Evolutionary conservation across 2,888 invertebrate species (phyloP), one percentile per base, ranked within the genome.

Genomic region (Polymixis flavicincta): DNA sequence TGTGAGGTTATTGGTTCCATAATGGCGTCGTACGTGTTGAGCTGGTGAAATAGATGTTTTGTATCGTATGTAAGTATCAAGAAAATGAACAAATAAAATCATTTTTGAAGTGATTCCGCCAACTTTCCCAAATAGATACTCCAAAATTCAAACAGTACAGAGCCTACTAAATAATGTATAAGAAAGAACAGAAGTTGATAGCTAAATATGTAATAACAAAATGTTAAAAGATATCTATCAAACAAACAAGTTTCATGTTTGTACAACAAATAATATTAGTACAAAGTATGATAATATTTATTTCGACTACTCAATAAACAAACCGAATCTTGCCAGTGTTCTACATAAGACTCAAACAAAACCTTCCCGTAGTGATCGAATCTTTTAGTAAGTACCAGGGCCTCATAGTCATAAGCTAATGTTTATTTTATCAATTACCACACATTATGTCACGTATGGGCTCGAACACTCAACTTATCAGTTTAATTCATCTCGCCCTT

Each of bases 351-450:
- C 74, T 65, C 64, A 70, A 69, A 79, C 68, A 73, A 76, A 86
- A 76, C 69, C 63, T 59, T 67, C 54, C 45, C 50, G 63, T 55
- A 32, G 48, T 54, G 71, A 87, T 85, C 71, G 63, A 78, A 79
- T 85, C 80, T 69, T 50, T 42, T 48, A 70, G 77, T 74, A 69
- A 78, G 74, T 72, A 54, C n/a, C 67, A 76, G 76, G 28, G 45
- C 52, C 32, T 37, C 54, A 54, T n/a, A 75, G 78, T 37, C 45
- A 54, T 32, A 75, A 79, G 82, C 87, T 88, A 86, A 91, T 91
- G 92, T 92, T 91, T 90, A 91, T 92, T 92, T 91, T 90, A 93
- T 92, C 94, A 93, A 93, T 94, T 94, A 93, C 92, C 87, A 87
- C 90, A 89, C 89, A 93, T 93, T 93, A 93, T 92, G 93, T 93